Conservation (phyloP, 1,140 invertebrate species). For the Drosophila subpulchrella region DNA sequence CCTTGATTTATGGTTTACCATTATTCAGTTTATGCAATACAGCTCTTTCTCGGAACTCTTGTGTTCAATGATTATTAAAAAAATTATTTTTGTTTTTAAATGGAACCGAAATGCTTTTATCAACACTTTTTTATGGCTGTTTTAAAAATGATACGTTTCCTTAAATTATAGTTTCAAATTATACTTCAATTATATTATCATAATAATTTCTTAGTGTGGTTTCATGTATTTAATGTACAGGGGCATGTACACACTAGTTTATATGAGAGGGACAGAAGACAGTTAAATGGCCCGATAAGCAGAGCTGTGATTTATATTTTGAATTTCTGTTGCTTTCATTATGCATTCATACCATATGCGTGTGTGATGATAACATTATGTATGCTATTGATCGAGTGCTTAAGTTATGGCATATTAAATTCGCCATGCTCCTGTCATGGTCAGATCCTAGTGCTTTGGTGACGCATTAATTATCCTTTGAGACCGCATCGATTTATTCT, state of each 20-base stretch:
- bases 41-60: no score
- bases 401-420: background rate
- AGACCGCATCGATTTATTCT: constrained; percentile 69
- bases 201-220: background rate
- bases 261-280: background rate
- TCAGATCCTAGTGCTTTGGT: constrained; percentile 38
- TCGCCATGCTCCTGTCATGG: constrained; percentile 44
- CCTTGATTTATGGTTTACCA: no score
- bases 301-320: constrained; percentile 17
- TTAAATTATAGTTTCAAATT: no score
- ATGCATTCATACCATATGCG: background rate
- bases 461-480: constrained; percentile 80
- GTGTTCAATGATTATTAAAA: no score
- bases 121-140: no score
- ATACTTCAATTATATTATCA: no score
- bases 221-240: background rate
- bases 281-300: background rate
- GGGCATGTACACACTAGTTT: no score
- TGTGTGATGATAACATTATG: background rate
- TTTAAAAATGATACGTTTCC: no score
- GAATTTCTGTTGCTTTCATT: background rate
- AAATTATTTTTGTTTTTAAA: no score
- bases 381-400: background rate
- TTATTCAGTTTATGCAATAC: no score
- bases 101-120: no score